Evolutionary conservation across 37 sponge, comb jelly and placozoan genomes (phyloP).

Genomic region (Diacarnus erythraeanus): DNA sequence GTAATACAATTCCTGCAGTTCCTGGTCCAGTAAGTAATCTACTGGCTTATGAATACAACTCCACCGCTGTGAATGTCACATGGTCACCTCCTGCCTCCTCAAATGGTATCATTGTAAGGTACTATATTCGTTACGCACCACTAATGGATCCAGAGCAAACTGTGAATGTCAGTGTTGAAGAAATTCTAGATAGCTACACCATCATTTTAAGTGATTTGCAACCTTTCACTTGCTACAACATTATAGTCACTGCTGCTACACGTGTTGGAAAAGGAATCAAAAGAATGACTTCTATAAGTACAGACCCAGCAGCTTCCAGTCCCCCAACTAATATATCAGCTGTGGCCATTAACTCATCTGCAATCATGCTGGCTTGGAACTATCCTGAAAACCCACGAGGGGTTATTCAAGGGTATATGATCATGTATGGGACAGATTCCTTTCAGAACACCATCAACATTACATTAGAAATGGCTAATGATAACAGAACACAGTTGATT

Average conservation of each 20-base stretch:
- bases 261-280: slow-evolving; percentile 38
- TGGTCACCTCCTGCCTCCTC: slow-evolving; percentile 29
- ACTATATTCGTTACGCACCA: slow-evolving; percentile 30
- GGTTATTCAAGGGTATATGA: slow-evolving; percentile 46
- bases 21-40: slow-evolving; percentile 26
- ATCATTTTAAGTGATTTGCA: slow-evolving; percentile 6
- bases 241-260: slow-evolving; percentile 47
- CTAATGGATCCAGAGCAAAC: not conserved
- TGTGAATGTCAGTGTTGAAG: not conserved
- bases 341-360: slow-evolving; percentile 16
- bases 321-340: not conserved
- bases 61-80: slow-evolving; percentile 19
- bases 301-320: slow-evolving; percentile 21
- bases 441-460: not conserved
- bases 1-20: slow-evolving; percentile 18
- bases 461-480: slow-evolving; percentile 24
- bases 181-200: not conserved
- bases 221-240: slow-evolving; percentile 45
- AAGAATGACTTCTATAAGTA: not conserved
- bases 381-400: slow-evolving; percentile 46
- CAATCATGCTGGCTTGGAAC: slow-evolving; percentile 44
- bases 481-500: slow-evolving; percentile 15
- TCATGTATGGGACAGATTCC: not conserved
- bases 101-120: slow-evolving; percentile 54
- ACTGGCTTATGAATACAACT: not conserved